These are phyloP conservation scores for Rotaria socialis DNA, from an alignment of 2,888 invertebrate genomes.

Conservation along the genomic window DNA sequence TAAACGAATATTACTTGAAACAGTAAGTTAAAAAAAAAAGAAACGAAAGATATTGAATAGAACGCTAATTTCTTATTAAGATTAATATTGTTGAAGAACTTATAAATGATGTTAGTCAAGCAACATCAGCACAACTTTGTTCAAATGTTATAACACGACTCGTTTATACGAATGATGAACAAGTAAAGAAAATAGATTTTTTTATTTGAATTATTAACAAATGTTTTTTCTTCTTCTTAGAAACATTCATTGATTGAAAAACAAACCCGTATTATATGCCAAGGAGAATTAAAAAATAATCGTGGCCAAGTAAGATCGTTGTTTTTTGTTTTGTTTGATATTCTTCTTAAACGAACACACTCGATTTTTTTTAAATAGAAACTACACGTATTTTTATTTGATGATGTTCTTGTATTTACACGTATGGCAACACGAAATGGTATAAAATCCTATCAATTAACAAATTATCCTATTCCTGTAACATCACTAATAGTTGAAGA, in stretches of 20 bases:
- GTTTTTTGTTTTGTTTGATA: neutral
- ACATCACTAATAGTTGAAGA: constrained; percentile 55
- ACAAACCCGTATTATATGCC: constrained; percentile 58
- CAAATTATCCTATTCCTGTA: constrained; percentile 58
- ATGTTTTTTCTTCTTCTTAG: constrained; percentile 48
- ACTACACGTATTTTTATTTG: constrained; percentile 63
- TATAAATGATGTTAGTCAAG: constrained; percentile 60
- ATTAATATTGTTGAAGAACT: constrained; percentile 57
- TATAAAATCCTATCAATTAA: constrained; percentile 55
- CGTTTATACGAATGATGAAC: constrained; percentile 56
- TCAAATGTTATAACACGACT: constrained; percentile 53
- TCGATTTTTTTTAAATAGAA: constrained; percentile 56
- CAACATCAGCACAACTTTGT: constrained; percentile 62
- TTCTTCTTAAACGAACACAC: no score
- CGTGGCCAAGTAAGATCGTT: constrained; percentile 60
- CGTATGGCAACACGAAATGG: constrained; percentile 53
- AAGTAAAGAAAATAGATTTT: constrained; percentile 49
- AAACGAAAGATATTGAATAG: neutral
- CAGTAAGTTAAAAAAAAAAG: neutral
- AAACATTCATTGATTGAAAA: constrained; percentile 52
- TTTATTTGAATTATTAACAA: neutral
- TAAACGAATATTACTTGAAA: constrained; percentile 34
- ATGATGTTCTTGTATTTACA: constrained; percentile 61
- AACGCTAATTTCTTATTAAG: constrained; percentile 45
- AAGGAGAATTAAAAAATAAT: constrained; percentile 62